Percentiles rank a stretch among this genome's conserved stretches.
Conservation (phyloP, 2,113 vertebrate genomes). For the Cynopterus brachyotis region DNA sequence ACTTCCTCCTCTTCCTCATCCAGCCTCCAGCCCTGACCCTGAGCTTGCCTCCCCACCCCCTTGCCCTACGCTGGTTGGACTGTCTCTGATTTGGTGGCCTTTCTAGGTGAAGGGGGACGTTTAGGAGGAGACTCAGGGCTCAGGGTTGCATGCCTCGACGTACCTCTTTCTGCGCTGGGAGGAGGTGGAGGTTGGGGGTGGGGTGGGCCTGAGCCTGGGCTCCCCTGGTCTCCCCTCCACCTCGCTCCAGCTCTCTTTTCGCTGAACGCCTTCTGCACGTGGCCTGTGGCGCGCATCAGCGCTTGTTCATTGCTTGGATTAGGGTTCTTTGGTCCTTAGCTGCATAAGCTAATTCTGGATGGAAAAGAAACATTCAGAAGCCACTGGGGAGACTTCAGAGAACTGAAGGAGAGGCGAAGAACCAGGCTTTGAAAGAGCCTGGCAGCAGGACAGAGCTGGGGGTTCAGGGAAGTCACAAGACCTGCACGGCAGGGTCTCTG, state of each 20-base stretch:
- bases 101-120: neutral
- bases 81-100: accelerated
- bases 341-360: neutral
- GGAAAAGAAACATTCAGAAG: neutral
- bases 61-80: neutral
- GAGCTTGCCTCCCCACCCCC: neutral
- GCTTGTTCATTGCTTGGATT: neutral
- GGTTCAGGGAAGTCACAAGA: neutral
- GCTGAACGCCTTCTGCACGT: neutral
- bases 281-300: neutral
- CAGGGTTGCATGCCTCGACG: no score
- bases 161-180: neutral
- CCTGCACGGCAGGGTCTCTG: neutral
- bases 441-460: neutral
- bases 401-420: neutral
- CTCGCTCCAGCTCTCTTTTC: neutral
- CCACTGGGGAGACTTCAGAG: neutral
- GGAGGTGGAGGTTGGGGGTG: no score
- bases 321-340: neutral
- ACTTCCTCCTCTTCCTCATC: no score
- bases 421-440: neutral
- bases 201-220: no score
- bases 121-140: neutral
- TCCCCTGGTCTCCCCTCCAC: neutral
- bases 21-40: accelerated